Evolutionary conservation across 2,888 invertebrate species (phyloP), one percentile per base, ranked within the genome.

Genomic region (Busseola fusca): DNA sequence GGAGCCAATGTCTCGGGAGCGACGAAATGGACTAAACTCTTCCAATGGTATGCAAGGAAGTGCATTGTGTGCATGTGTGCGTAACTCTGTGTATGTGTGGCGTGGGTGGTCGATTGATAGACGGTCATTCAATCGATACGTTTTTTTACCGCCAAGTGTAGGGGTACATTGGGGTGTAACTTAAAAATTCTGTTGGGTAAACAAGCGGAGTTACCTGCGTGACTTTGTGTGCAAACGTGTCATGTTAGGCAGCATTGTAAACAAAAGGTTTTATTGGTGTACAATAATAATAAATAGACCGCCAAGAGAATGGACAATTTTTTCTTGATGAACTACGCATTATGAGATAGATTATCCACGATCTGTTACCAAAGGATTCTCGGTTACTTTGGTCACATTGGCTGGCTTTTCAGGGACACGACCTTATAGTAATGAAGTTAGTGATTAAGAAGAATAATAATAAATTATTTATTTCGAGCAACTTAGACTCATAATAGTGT

Each of bases 41-140:
- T 91, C 92, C 93, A 90, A 93, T 95, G 91, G 91, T 93, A 92
- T 93, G 94, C 94, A 94, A 93, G 93, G 93, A 92, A 94, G 90
- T 95, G 95, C 95, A 95, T 89, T 91, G 89, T 89, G 86, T 89
- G 89, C 85, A 85, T 86, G 84, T 85, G 57, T 82, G 79, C 21
- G 82, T 84, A 60, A 21, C 42, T 37, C 74, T 82, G 81, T 87
- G 82, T 71, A 72, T 79, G 81, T 81, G 80, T 81, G 85, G 85
- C 77, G 88, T 89, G 89, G 89, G 92, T 89, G 92, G 89, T 78
- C 89, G 87, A 85, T 88, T 87, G 88, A 89, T 86, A 82, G 85
- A 87, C 85, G 78, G 84, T 74, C 80, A 83, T 86, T 87, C 86
- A 86, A 90, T 91, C 89, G 87, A 90, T 90, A 79, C 60, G 72